phyloP scores from a whole-genome alignment of 2,113 vertebrate species.

The Fregetta grallaria region DNA sequence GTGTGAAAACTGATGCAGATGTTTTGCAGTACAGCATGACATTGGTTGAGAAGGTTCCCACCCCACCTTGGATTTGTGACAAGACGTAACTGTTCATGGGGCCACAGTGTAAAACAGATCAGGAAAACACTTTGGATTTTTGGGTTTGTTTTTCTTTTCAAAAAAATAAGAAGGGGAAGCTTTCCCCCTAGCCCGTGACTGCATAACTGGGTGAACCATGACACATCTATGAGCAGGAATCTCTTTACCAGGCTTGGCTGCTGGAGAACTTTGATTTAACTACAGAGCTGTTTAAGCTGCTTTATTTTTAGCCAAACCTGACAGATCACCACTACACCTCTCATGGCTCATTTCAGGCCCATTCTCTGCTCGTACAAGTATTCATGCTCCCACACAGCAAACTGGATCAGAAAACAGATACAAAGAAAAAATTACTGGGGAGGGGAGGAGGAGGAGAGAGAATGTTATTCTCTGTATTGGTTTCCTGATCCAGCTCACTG shows the following conservation, averaged over 20 bases:
- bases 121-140: background rate
- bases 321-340: background rate
- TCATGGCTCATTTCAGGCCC: background rate
- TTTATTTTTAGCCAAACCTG: background rate
- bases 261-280: background rate
- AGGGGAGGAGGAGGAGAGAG: background rate
- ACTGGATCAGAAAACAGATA: background rate
- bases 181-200: fast-evolving
- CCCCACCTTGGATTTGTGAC: background rate
- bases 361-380: background rate
- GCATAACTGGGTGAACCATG: background rate
- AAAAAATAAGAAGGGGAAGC: background rate
- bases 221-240: background rate
- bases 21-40: background rate
- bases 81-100: background rate
- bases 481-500: background rate
- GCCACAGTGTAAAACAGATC: background rate
- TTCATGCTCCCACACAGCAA: background rate
- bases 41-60: background rate
- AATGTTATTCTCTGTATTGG: background rate
- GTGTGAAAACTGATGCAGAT: background rate
- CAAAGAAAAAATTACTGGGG: background rate
- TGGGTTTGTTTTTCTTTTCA: background rate
- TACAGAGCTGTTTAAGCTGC: background rate
- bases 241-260: background rate